Conservation (phyloP, 2,888 invertebrate species). For the Oscheius sp. region DNA sequence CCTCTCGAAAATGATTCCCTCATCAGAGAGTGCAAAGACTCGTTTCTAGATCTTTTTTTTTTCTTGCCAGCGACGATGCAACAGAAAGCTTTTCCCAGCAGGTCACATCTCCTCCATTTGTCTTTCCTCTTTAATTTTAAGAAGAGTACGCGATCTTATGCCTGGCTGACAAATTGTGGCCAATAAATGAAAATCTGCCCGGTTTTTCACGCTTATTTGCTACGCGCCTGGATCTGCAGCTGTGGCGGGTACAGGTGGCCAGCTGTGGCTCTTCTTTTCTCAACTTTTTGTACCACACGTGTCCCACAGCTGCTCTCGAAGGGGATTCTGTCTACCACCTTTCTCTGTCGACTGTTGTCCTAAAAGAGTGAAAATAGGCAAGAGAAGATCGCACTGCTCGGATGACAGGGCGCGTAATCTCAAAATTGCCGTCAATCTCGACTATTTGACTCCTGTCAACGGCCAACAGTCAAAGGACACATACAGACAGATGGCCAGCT, state of each 20-base stretch:
- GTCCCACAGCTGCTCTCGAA: background rate
- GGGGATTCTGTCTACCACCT: background rate
- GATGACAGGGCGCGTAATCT: slow-evolving; percentile 10
- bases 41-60: slow-evolving; percentile 10
- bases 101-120: background rate
- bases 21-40: background rate
- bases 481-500: slow-evolving; percentile 24
- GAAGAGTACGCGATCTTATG: too few relatives aligned
- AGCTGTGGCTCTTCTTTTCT: background rate
- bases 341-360: background rate
- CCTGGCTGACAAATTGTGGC: slow-evolving; percentile 20
- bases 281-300: background rate
- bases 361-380: background rate
- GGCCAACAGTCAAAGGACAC: slow-evolving; percentile 7
- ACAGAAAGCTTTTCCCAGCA: too few relatives aligned
- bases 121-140: background rate
- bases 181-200: slow-evolving; percentile 12
- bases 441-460: slow-evolving; percentile 35
- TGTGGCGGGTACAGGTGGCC: too few relatives aligned
- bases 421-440: slow-evolving; percentile 20
- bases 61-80: background rate
- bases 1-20: too few relatives aligned
- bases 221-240: background rate
- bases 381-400: background rate
- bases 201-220: slow-evolving; percentile 1